phyloP scores from a whole-genome alignment of 2,797 vertebrate species.

The Anguilla obscura region DNA sequence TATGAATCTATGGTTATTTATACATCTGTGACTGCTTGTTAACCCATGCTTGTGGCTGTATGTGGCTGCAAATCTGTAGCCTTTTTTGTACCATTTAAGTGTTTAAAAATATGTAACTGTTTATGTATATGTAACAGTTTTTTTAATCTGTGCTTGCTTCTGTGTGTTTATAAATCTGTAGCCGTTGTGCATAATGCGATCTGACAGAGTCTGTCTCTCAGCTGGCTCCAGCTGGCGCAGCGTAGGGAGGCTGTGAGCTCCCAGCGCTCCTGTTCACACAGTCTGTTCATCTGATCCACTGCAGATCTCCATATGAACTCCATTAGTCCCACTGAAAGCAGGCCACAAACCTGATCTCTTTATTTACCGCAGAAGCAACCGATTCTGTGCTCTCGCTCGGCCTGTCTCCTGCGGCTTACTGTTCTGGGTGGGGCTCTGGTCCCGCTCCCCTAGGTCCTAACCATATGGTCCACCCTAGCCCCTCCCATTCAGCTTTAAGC shows the following conservation, averaged over 20 bases:
- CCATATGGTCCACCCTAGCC: slow-evolving; percentile 57
- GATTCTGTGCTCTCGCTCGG: slow-evolving; percentile 40
- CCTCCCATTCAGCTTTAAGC: slow-evolving; percentile 30
- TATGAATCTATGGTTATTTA: background rate
- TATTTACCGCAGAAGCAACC: slow-evolving; percentile 10
- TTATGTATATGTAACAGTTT: background rate
- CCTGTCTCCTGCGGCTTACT: slow-evolving; percentile 29
- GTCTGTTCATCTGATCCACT: slow-evolving; percentile 32
- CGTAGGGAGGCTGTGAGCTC: slow-evolving; percentile 55
- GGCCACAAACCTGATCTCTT: slow-evolving; percentile 41
- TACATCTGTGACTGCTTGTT: background rate
- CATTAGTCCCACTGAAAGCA: slow-evolving; percentile 45
- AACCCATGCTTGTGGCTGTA: background rate
- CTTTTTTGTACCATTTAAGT: background rate
- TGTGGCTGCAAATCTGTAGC: background rate
- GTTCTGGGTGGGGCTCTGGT: slow-evolving; percentile 47
- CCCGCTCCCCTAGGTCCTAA: slow-evolving; percentile 48
- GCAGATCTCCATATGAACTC: slow-evolving; percentile 62
- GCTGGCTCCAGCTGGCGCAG: slow-evolving; percentile 43
- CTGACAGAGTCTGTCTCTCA: slow-evolving; percentile 2
- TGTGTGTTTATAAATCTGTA: slow-evolving; percentile 21
- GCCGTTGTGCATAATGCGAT: slow-evolving; percentile 39
- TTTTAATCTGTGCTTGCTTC: slow-evolving; percentile 28
- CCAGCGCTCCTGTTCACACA: background rate
- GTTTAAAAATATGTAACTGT: background rate